Percentiles rank a stretch among this genome's conserved stretches.
phyloP scores from a whole-genome alignment of 2,888 invertebrate genomes.

The Oxystoma pomonae region DNA sequence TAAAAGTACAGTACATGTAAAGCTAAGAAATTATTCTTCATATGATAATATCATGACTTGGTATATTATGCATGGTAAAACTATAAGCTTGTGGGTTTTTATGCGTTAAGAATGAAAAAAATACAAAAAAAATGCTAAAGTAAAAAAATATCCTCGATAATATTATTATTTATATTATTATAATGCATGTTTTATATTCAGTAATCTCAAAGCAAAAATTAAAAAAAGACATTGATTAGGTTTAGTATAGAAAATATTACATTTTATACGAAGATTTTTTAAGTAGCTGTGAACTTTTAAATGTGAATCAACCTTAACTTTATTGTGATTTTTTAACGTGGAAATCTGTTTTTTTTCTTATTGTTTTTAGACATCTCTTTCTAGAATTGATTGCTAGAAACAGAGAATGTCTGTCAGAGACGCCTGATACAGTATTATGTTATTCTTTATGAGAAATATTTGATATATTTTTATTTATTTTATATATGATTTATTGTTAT shows the following conservation, averaged over 20 bases:
- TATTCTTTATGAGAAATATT: too few species aligned
- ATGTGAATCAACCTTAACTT: not conserved
- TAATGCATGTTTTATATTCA: too few species aligned
- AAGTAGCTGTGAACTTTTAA: not conserved
- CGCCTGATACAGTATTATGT: too few species aligned
- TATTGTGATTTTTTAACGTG: not conserved
- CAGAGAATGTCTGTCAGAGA: not conserved
- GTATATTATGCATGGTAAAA: not conserved
- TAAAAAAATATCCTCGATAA: not conserved
- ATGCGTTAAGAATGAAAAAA: not conserved
- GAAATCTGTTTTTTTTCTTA: not conserved
- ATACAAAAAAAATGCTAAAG: not conserved
- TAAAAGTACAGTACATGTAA: too few species aligned
- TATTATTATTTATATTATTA: too few species aligned
- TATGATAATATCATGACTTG: too few species aligned
- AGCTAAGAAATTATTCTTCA: too few species aligned
- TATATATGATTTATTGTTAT: too few species aligned
- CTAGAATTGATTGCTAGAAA: not conserved
- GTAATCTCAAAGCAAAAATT: too few species aligned
- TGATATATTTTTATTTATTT: too few species aligned
- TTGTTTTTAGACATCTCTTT: not conserved
- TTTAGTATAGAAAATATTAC: too few species aligned
- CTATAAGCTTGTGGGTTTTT: not conserved
- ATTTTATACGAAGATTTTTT: not conserved
- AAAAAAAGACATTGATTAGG: too few species aligned